Conservation (phyloP, 2,797 vertebrate species). For the Trichosurus vulpecula region DNA sequence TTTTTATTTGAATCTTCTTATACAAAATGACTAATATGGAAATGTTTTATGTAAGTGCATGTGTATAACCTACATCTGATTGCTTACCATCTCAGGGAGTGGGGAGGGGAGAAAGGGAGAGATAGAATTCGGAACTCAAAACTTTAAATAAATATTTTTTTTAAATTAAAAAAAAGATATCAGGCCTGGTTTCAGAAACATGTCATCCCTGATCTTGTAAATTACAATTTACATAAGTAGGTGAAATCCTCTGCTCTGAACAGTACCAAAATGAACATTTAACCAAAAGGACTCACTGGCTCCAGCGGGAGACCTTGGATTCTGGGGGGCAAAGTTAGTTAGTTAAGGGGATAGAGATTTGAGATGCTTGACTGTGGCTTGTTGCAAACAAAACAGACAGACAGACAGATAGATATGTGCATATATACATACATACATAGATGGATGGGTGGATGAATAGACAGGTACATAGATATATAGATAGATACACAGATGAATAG, state of each 20-base stretch:
- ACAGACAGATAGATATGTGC: background rate
- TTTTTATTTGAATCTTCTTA: background rate
- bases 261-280: background rate
- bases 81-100: background rate
- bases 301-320: background rate
- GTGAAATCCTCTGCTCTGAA: constrained; percentile 18
- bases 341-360: background rate
- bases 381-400: background rate
- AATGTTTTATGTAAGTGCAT: background rate
- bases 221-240: constrained; percentile 37
- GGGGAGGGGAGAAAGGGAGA: too few relatives aligned
- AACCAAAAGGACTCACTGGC: background rate
- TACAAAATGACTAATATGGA: background rate
- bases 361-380: background rate
- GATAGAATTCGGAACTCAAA: background rate
- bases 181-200: background rate
- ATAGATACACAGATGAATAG: background rate
- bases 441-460: background rate
- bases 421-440: too few relatives aligned
- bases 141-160: background rate
- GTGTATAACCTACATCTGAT: background rate
- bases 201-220: constrained; percentile 63
- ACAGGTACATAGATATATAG: background rate
- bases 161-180: background rate
- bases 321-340: background rate